These are phyloP conservation scores for Epinotia ramella DNA, from an alignment of 2,888 invertebrate species.

Conservation along the genomic window DNA sequence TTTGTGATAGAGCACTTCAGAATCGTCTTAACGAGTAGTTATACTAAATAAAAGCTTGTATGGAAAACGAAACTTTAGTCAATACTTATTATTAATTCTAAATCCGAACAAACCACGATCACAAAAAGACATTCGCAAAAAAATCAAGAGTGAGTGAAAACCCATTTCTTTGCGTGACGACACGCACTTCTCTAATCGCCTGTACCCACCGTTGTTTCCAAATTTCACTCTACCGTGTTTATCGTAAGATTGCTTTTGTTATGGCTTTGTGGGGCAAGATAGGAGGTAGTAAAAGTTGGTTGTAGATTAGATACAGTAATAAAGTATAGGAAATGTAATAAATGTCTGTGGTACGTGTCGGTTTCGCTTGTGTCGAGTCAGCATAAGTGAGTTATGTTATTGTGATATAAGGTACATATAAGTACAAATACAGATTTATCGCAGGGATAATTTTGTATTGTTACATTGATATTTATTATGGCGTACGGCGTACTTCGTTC, in stretches of 20 bases:
- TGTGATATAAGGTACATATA: neutral
- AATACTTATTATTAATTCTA: neutral
- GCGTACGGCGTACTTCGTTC: too few species aligned
- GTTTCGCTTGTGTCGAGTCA: constrained; percentile 19
- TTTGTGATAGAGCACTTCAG: too few species aligned
- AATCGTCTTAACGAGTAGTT: too few species aligned
- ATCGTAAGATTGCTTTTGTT: neutral
- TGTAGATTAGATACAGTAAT: constrained; percentile 27
- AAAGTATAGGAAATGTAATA: constrained; percentile 40
- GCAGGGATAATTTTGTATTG: too few species aligned
- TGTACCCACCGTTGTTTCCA: neutral
- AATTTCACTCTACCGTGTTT: neutral
- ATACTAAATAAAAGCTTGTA: neutral
- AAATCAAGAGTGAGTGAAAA: constrained; percentile 36
- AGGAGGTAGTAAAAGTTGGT: constrained; percentile 5
- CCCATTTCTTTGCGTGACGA: constrained; percentile 27
- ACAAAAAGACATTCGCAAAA: constrained; percentile 24
- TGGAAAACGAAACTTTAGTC: neutral
- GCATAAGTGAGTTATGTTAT: constrained; percentile 24
- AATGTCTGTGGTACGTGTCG: constrained; percentile 24
- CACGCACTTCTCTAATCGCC: constrained; percentile 30
- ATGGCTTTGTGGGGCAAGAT: neutral
- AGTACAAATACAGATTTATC: neutral
- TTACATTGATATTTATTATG: too few species aligned
- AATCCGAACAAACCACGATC: constrained; percentile 2